A percentile compares a stretch with the other conserved stretches of the same genome.
phyloP scores from a whole-genome alignment of 2,113 vertebrate species.

The Notothenia coriiceps region DNA sequence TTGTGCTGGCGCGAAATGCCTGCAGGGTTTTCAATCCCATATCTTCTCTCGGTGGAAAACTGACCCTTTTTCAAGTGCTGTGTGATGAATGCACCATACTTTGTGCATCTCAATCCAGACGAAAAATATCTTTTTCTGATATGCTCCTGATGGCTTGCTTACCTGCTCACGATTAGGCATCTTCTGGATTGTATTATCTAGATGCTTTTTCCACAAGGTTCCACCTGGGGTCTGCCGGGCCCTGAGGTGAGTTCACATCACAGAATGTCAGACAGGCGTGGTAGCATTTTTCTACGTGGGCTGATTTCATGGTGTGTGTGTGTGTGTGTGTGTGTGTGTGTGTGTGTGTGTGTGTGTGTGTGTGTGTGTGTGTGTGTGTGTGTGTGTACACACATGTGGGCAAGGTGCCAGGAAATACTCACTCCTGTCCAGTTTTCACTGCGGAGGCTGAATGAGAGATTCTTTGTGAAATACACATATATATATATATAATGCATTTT shows the following conservation, averaged over 20 bases:
- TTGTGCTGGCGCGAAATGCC: conserved; percentile 35
- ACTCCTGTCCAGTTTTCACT: conserved; percentile 26
- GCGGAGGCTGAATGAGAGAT: conserved; percentile 25
- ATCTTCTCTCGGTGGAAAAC: conserved; percentile 64
- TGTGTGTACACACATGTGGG: conserved; percentile 40
- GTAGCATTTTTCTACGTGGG: conserved; percentile 37
- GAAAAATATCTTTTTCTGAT: conserved; percentile 44
- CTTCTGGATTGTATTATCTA: conserved; percentile 34
- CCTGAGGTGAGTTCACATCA: conserved; percentile 48
- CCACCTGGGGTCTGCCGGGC: conserved; percentile 35
- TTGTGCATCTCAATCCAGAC: conserved; percentile 64
- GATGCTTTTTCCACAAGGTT: conserved; percentile 62
- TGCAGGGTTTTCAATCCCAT: conserved; percentile 44
- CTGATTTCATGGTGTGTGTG: conserved; percentile 20
- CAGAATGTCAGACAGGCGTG: conserved; percentile 52
- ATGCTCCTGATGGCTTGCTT: conserved; percentile 28
- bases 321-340: conserved; percentile 17
- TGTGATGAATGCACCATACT: conserved; percentile 70
- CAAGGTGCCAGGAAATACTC: conserved; percentile 28
- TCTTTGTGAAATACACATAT: conserved; percentile 28
- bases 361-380: background rate
- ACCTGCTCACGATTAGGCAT: conserved; percentile 50
- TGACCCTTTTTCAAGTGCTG: conserved; percentile 43
- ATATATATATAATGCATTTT: conserved; percentile 10
- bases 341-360: conserved; percentile 10